Evolutionary conservation across 1,140 invertebrate species (phyloP), one percentile per base, ranked within the genome.

Genomic region (Drosophila eugracilis): DNA sequence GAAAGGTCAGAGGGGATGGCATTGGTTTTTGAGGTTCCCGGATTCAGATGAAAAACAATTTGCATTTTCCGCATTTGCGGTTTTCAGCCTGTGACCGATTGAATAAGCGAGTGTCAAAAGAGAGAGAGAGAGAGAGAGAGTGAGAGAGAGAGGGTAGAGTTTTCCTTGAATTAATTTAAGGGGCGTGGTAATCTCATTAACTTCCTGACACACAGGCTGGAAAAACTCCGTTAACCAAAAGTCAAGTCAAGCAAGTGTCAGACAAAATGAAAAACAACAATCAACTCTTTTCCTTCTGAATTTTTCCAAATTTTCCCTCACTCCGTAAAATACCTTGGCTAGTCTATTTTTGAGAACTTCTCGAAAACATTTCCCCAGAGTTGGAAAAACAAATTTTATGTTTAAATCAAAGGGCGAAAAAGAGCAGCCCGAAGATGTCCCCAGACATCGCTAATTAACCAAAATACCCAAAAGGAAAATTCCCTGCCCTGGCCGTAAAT

Each of bases 31-130:
- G 24, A 55, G 41, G 45, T 22, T 45, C 69, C 69, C 21, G 55
- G 39, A 45, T 72, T 72, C 55, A 19, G 39, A 24, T 63, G 72
- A 48, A 75, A 83, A 75, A 83, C 78, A 75, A 88, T 86, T 88
- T 88, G 78, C 77, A 78, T 88, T 86, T 88, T 83, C 81, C 78
- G 83, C 83, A 66, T 86, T 78, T 81, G 81, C 59, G 81, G 83
- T 88, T 85, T 85, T 76, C 59, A 44, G 34, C 26, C 47, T 54
- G 39, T 72, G 55, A 52, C 47, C 62, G 41, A 50, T 39, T 57
- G 22, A 52, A 39, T 12, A 15, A 30, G 26, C 14, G 36, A 42
- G 39, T 17, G 5, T n/a, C n/a, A n/a, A 26, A 21, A 15, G 9
- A 52, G n/a, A 50, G 15, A 17, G 49, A 22, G 12, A 22, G 6